phyloP scores from a whole-genome alignment of 2,797 vertebrate species.

The Argya squamiceps region DNA sequence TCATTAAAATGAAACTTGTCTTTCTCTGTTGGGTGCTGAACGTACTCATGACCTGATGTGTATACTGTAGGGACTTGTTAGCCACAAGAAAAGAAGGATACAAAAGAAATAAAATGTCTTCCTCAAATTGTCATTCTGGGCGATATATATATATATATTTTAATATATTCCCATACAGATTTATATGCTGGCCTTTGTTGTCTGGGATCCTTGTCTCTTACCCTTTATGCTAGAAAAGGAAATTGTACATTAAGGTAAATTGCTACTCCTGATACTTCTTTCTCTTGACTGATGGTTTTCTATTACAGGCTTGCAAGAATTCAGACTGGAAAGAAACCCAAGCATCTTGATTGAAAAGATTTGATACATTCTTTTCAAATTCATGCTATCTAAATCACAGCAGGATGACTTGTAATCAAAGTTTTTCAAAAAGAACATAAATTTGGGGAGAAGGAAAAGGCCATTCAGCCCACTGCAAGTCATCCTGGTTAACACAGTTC shows the following conservation, averaged over 20 bases:
- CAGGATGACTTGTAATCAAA: constrained; percentile 67
- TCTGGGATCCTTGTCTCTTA: constrained; percentile 29
- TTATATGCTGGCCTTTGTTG: constrained; percentile 6
- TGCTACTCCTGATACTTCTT: constrained; percentile 18
- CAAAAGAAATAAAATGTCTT: not conserved
- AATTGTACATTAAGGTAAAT: constrained; percentile 46
- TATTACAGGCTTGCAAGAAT: constrained; percentile 39
- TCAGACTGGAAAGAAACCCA: constrained; percentile 48
- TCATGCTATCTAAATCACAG: constrained; percentile 67
- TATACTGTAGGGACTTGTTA: not conserved
- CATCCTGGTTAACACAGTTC: constrained; percentile 53
- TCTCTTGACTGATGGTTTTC: constrained; percentile 44
- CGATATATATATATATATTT: not conserved
- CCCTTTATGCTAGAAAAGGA: constrained; percentile 32
- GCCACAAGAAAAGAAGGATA: not conserved
- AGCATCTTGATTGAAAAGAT: constrained; percentile 61
- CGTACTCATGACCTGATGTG: not conserved
- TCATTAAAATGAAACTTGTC: not conserved
- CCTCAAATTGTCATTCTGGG: not conserved
- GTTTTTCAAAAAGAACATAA: constrained; percentile 66
- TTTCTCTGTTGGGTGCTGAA: not conserved
- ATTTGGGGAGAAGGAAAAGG: constrained; percentile 53
- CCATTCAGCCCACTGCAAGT: constrained; percentile 39
- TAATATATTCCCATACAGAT: not conserved
- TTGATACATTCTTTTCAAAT: constrained; percentile 64